Evolutionary conservation across 2,113 vertebrate genomes (phyloP).

Genomic region (Sturnus vulgaris): DNA sequence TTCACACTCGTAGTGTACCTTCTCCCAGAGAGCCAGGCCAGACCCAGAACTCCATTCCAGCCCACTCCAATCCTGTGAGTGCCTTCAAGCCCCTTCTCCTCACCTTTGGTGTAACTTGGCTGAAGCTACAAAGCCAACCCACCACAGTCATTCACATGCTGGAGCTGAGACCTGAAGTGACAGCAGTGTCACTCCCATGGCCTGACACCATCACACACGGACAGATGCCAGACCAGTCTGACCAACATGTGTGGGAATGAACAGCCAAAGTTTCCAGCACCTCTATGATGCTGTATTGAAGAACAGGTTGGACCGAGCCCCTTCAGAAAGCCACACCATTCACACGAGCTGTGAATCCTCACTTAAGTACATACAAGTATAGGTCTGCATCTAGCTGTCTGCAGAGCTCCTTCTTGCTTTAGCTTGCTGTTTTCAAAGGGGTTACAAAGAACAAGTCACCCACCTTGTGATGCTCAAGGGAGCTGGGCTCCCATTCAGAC

Average conservation of each 20-base stretch:
- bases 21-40: background rate
- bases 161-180: background rate
- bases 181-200: background rate
- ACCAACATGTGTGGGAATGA: background rate
- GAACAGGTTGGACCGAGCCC: background rate
- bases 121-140: background rate
- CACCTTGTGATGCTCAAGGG: background rate
- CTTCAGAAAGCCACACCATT: background rate
- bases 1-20: accelerated
- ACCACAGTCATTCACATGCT: background rate
- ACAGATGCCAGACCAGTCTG: background rate
- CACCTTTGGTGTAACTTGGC: background rate
- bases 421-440: background rate
- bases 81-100: background rate
- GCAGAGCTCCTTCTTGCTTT: background rate
- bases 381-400: background rate
- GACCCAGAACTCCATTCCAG: background rate
- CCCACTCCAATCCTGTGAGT: background rate
- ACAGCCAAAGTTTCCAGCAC: background rate
- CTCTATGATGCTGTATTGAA: background rate
- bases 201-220: background rate
- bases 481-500: background rate
- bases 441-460: background rate
- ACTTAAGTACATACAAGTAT: background rate
- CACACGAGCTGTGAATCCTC: background rate